Evolutionary conservation across 1,140 invertebrate species (phyloP), one percentile per base, ranked within the genome.

Genomic region (Bradynema listronoti): DNA sequence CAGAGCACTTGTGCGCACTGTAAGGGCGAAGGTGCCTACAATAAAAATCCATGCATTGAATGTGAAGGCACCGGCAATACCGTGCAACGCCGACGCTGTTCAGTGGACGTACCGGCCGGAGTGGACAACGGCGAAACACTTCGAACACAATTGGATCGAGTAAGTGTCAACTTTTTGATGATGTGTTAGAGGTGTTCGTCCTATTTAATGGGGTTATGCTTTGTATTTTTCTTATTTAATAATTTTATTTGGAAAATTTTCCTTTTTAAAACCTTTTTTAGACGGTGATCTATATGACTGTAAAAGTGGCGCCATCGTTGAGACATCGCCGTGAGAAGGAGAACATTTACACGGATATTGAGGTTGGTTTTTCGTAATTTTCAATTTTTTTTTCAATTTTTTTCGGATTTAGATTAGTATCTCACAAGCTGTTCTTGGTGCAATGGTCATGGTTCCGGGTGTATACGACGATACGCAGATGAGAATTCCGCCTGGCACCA

Each of bases 41-140:
- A 96, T 59, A 90, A 89, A 77, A 85, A 85, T 78, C 91, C 92
- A 0, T 99, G 95, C 79, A 75, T 76, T 7, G 90, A 93, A 67
- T 99, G 95, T 82, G 84, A 87, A 65, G 94, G 90, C 16, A 93
- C 92, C 81, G 94, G 94, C 1, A 85, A 87, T 69, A 86, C 87
- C 24, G 87, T 93, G 0, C 88, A 94, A 82, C 84, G 87, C 27
- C 90, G 90, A 77, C 88, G 86, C 73, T 83, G 97, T 0, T 88
- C 86, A 1, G 87, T 98, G 0, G 89, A 91, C 9, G 90, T 99
- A n/a, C 95, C 95, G 30, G 90, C 93, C 46, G 91, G 91, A 82
- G 66, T 78, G 30, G 73, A 78, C 54, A 58, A 77, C 32, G 91
- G 91, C n/a, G 16, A 50, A 27, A 43, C 27, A 19, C 42, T 43